Evolutionary conservation across 1,140 invertebrate species (phyloP).

Genomic region (Papilio aristodemus): DNA sequence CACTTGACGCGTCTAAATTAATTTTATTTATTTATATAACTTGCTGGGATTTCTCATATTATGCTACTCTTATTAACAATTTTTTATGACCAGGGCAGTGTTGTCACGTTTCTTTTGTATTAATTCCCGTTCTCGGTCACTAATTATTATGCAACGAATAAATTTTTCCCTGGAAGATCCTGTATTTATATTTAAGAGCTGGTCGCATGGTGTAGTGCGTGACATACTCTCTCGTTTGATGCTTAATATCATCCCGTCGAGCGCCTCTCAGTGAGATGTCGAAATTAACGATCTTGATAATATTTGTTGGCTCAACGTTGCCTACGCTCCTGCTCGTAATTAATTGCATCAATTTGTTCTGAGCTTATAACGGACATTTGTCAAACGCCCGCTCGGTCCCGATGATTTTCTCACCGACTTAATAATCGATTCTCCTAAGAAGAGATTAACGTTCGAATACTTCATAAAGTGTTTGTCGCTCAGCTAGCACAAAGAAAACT

Average conservation of each 20-base stretch:
- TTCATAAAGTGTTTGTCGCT: slow-evolving; percentile 26
- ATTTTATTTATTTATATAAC: too few species aligned
- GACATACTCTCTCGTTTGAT: slow-evolving; percentile 56
- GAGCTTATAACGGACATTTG: slow-evolving; percentile 78
- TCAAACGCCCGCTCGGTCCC: slow-evolving; percentile 67
- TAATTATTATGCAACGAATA: slow-evolving; percentile 13
- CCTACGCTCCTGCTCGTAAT: slow-evolving; percentile 64
- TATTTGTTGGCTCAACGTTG: slow-evolving; percentile 76
- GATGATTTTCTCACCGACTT: slow-evolving; percentile 75
- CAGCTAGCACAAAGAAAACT: slow-evolving; percentile 30
- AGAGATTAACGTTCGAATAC: slow-evolving; percentile 52
- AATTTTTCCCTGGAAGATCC: slow-evolving; percentile 19
- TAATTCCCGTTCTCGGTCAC: neutral
- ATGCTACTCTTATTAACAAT: too few species aligned
- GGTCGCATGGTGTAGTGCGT: slow-evolving; percentile 37
- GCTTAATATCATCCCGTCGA: slow-evolving; percentile 54
- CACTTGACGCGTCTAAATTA: slow-evolving; percentile 72
- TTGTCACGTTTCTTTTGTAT: neutral
- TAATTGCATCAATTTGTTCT: slow-evolving; percentile 79
- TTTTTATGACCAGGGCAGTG: neutral
- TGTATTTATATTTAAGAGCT: neutral
- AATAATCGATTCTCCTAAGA: slow-evolving; percentile 71
- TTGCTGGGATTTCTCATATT: neutral
- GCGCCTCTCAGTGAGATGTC: slow-evolving; percentile 68
- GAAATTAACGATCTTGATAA: slow-evolving; percentile 80